Evolutionary conservation across 1,140 invertebrate genomes (phyloP), one percentile per base, ranked within the genome.

Genomic region (Cyclargus thomasi): DNA sequence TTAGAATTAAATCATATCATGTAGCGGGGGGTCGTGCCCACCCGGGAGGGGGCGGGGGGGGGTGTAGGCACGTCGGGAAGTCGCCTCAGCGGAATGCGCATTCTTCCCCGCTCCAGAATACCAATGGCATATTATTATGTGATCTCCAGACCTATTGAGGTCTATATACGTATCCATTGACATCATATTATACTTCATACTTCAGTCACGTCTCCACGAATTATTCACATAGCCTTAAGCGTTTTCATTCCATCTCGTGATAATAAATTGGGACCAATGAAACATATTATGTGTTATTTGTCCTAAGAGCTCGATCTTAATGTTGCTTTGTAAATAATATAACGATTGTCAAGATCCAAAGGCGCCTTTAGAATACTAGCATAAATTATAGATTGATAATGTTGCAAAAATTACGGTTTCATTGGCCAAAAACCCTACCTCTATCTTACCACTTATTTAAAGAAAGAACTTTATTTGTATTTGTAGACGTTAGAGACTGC

Each of bases 41-140:
- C 63, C 67, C 59, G 53, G 63, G 21, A 57, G 53, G 70, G 29
- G 67, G 53, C 53, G 67, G 55, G 74, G 74, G 74, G 68, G 71
- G 64, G 39, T 35, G 70, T 36, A 69, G 73, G 78, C 76, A 81
- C 83, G 83, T 81, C 78, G 70, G 69, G 78, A 69, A 84, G 85
- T 82, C 85, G 84, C 82, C 83, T 71, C 82, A 71, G 22, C 63
- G 86, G 86, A 79, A 86, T 80, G 82, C 77, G 76, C 82, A 88
- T 88, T 86, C 84, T 79, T 85, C 74, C 78, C 68, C 76, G 77
- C 77, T 74, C 70, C 78, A 65, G 83, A 82, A 88, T 88, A 86
- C 86, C 84, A 81, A 86, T 83, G 81, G 67, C 79, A 80, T 86
- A 86, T 86, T 88, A 88, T 86, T 86, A 86, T 88, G 84, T 82